Evolutionary conservation across 1,140 invertebrate species (phyloP).

Genomic region (Eurosta solidaginis): DNA sequence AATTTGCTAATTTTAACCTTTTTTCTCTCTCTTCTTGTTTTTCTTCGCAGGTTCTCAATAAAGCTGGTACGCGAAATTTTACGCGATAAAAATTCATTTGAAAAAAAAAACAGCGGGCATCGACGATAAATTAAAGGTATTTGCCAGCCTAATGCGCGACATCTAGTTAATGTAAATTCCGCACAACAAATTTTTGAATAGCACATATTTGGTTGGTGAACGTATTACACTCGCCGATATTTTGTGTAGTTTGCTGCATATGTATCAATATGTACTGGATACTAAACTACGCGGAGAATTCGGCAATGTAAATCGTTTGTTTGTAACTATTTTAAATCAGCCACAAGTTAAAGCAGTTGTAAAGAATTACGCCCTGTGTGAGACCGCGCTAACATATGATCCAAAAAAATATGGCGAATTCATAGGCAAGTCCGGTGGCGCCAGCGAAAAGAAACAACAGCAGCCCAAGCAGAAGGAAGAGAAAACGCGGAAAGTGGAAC

Average conservation of each 20-base stretch:
- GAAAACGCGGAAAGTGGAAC: too few relatives aligned
- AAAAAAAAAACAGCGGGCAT: too few relatives aligned
- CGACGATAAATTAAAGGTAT: too few relatives aligned
- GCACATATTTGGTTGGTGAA: slow-evolving; percentile 95
- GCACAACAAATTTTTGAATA: slow-evolving; percentile 80
- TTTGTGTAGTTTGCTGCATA: slow-evolving; percentile 80
- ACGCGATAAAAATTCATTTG: too few relatives aligned
- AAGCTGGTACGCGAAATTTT: too few relatives aligned
- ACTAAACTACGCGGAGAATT: slow-evolving; percentile 71
- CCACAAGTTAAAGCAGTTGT: slow-evolving; percentile 82
- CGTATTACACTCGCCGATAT: slow-evolving; percentile 95
- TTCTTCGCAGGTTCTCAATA: too few relatives aligned
- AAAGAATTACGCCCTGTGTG: slow-evolving; percentile 78
- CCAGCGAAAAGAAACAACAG: too few relatives aligned
- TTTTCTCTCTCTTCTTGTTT: too few relatives aligned
- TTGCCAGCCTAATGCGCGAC: too few relatives aligned
- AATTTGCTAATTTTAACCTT: too few relatives aligned
- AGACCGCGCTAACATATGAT: slow-evolving; percentile 77
- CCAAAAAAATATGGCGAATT: slow-evolving; percentile 68
- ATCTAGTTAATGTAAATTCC: too few relatives aligned
- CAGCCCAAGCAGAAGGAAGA: slow-evolving; percentile 61
- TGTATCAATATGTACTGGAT: slow-evolving; percentile 86
- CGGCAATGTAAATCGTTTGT: slow-evolving; percentile 90
- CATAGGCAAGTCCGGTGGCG: slow-evolving; percentile 48
- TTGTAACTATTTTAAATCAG: slow-evolving; percentile 90